phyloP scores from a whole-genome alignment of 2,888 invertebrate genomes.

The Aphodius sticticus region DNA sequence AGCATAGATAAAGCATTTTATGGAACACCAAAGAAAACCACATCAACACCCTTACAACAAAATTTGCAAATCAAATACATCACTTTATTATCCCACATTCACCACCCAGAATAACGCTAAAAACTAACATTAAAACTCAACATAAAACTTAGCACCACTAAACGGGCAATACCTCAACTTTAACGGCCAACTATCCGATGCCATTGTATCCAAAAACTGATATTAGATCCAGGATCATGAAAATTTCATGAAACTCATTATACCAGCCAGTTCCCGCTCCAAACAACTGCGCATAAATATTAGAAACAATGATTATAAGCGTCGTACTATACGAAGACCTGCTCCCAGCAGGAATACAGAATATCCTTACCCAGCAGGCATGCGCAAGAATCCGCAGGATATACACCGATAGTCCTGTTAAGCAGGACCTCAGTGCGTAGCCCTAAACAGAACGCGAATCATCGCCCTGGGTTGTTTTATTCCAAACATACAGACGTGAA shows the following conservation, averaged over 20 bases:
- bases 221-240: not conserved
- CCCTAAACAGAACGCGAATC: not conserved
- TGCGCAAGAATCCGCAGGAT: not conserved
- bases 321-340: not conserved
- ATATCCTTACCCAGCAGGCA: not conserved
- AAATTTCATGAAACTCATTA: constrained; percentile 4
- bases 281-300: not conserved
- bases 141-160: not conserved
- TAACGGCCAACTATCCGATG: not conserved
- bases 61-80: no score
- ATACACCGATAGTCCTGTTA: not conserved
- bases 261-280: not conserved
- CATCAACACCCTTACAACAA: no score
- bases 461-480: not conserved
- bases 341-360: not conserved
- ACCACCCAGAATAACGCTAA: no score
- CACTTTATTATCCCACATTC: no score
- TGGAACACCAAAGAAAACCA: no score
- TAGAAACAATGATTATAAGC: constrained; percentile 4
- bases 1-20: no score
- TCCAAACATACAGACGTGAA: not conserved
- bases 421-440: not conserved
- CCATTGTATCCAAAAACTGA: not conserved
- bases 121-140: no score
- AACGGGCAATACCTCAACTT: not conserved